Conservation (phyloP, 1,140 invertebrate species). For the Trachymyrmex septentrionalis region DNA sequence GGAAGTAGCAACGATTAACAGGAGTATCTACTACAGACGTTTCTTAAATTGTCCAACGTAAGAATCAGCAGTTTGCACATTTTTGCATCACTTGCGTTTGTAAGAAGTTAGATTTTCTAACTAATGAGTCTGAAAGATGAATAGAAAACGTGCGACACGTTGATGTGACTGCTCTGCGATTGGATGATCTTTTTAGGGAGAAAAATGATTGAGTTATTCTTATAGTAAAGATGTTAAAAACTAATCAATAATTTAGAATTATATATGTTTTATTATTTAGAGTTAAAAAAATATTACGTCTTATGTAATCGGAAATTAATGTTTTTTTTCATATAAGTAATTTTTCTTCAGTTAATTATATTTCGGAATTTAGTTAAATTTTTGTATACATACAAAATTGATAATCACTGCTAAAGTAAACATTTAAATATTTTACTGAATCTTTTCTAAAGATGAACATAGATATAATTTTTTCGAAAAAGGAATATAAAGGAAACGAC, state of each 20-base stretch:
- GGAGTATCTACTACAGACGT: neutral
- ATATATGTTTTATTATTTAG: neutral
- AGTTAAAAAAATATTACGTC: neutral
- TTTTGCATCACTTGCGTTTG: neutral
- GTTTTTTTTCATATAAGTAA: neutral
- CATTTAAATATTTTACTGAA: neutral
- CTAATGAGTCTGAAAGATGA: neutral
- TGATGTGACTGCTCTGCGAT: neutral
- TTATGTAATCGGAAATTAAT: neutral
- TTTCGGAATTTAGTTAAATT: neutral
- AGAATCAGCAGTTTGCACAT: neutral
- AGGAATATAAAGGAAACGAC: neutral
- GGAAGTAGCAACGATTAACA: neutral
- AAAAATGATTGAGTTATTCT: neutral
- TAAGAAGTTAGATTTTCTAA: neutral
- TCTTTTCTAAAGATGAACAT: neutral
- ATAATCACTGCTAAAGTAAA: too few relatives aligned
- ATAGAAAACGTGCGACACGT: neutral
- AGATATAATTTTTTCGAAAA: neutral
- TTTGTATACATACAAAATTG: neutral
- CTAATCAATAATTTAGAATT: neutral
- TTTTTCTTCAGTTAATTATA: neutral
- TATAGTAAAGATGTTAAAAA: neutral
- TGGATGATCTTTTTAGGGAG: neutral
- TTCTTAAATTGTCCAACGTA: neutral